Evolutionary conservation across 2,888 invertebrate species (phyloP).

Genomic region (Diabrotica balteata): DNA sequence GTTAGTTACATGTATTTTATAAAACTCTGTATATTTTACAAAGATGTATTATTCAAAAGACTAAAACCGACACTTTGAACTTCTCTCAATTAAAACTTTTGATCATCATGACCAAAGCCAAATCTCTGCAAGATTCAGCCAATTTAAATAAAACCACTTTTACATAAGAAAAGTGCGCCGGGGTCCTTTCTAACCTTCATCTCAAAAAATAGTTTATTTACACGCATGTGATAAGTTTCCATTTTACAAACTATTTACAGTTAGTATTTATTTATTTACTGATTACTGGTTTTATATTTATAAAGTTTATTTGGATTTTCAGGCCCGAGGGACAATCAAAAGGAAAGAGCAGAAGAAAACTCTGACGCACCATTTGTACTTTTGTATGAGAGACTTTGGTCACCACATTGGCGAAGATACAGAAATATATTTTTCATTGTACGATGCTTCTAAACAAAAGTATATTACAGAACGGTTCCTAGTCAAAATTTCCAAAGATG

Average conservation of each 20-base stretch:
- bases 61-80: too few relatives aligned
- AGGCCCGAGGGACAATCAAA: constrained; percentile 66
- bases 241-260: too few relatives aligned
- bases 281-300: not conserved
- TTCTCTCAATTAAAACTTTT: too few relatives aligned
- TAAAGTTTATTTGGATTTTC: constrained; percentile 25
- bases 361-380: constrained; percentile 80
- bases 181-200: too few relatives aligned
- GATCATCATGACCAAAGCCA: too few relatives aligned
- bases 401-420: constrained; percentile 89
- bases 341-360: constrained; percentile 67
- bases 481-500: constrained; percentile 87
- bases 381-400: constrained; percentile 88
- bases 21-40: too few relatives aligned
- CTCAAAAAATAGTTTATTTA: too few relatives aligned
- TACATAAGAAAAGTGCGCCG: too few relatives aligned
- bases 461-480: constrained; percentile 89
- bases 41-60: too few relatives aligned
- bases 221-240: not conserved
- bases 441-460: constrained; percentile 78
- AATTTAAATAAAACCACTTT: too few relatives aligned
- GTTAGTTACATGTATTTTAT: too few relatives aligned
- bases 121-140: too few relatives aligned
- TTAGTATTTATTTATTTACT: not conserved
- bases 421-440: constrained; percentile 86